Conservation (phyloP, 2,113 vertebrate genomes). For the Hucho hucho region DNA sequence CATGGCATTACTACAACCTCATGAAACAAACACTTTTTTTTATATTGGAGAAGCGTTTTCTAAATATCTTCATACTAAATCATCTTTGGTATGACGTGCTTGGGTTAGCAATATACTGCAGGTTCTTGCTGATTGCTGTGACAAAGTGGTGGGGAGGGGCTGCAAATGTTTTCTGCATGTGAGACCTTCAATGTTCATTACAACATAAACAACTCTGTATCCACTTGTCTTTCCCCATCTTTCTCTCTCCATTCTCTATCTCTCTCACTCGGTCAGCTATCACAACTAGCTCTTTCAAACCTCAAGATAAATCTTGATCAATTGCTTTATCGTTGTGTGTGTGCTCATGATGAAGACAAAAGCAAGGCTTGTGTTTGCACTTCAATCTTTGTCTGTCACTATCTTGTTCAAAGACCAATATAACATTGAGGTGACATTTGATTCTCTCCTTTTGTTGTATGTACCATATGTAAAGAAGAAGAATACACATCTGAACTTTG, state of each 20-base stretch:
- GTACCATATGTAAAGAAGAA: neutral
- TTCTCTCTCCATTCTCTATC: neutral
- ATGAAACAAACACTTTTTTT: too few relatives aligned
- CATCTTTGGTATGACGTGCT: too few relatives aligned
- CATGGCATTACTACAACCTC: too few relatives aligned
- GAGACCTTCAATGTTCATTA: too few relatives aligned
- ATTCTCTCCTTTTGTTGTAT: neutral
- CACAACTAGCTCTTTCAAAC: neutral
- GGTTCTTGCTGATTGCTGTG: neutral
- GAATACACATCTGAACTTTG: constrained; percentile 10
- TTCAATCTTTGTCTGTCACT: neutral
- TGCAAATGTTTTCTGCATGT: too few relatives aligned
- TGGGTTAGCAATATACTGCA: too few relatives aligned
- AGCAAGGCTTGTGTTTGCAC: constrained; percentile 24
- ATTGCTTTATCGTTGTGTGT: neutral
- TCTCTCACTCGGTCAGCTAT: neutral
- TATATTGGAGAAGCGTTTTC: too few relatives aligned
- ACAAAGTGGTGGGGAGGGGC: neutral
- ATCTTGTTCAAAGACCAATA: constrained; percentile 14
- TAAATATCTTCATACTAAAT: too few relatives aligned
- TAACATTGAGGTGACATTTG: constrained; percentile 12
- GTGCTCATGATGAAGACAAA: constrained; percentile 6
- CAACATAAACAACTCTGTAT: too few relatives aligned
- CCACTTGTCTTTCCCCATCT: too few relatives aligned
- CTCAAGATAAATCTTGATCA: neutral